A percentile compares a stretch with the other conserved stretches of the same genome.
phyloP scores from a whole-genome alignment of 2,888 invertebrate species.

The Orchestes rusci region DNA sequence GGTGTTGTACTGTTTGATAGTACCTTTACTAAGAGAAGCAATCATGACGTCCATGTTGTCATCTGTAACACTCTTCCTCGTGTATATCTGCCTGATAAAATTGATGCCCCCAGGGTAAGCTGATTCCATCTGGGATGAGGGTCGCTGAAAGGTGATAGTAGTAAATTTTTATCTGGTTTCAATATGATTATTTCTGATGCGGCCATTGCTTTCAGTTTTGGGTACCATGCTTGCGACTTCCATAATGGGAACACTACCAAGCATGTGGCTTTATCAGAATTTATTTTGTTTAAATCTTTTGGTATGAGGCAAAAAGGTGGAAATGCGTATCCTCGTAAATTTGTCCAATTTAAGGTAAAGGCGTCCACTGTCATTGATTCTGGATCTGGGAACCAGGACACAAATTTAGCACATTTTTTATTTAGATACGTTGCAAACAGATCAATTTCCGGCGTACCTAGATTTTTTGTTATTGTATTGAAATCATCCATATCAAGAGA shows the following conservation, averaged over 20 bases:
- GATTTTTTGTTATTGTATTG: not conserved
- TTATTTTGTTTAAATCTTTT: conserved; percentile 5
- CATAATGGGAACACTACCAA: conserved; percentile 5
- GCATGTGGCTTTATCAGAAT: conserved; percentile 5
- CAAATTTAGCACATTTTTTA: conserved; percentile 4
- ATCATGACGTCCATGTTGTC: conserved; percentile 16
- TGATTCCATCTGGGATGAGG: conserved; percentile 7
- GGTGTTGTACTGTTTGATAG: conserved; percentile 12
- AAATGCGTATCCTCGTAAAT: conserved; percentile 2
- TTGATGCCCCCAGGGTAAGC: conserved; percentile 16
- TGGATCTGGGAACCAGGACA: conserved; percentile 9
- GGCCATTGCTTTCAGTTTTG: conserved; percentile 1
- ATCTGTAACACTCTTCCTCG: not conserved
- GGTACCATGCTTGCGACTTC: conserved; percentile 2
- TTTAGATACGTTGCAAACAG: conserved; percentile 1
- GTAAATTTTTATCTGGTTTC: not conserved
- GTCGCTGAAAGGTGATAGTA: conserved; percentile 8
- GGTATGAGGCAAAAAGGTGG: conserved; percentile 3
- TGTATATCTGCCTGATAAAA: conserved; percentile 8
- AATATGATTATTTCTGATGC: conserved; percentile 1
- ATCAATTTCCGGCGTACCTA: conserved; percentile 1
- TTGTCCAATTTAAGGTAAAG: conserved; percentile 7
- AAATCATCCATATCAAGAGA: not conserved
- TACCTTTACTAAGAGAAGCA: conserved; percentile 23
- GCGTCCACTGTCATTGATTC: conserved; percentile 4